Evolutionary conservation across 92 coral and sea anemone species (phyloP), one percentile per base, ranked within the genome.

Genomic region (Diadumene lineata): DNA sequence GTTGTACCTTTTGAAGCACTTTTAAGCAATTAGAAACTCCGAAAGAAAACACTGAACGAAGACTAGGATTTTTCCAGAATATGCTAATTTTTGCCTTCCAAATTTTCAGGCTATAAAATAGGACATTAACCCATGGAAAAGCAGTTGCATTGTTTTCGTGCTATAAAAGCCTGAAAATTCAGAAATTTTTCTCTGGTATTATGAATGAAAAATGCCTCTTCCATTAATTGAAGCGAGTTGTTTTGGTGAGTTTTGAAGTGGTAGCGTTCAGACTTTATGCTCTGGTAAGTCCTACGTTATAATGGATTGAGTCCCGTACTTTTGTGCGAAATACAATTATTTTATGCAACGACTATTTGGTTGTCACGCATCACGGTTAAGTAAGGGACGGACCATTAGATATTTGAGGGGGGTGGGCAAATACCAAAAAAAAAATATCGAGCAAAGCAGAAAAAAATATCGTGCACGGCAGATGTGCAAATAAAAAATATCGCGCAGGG

Each of bases 241-340:
- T 44, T 53, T 13, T 16, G 58, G 58, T 13, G 58, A 9, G 58
- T 53, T 21, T 13, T 53, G 58, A 17, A 44, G 58, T 53, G 10
- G 19, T 3, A 53, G 4, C 7, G 6, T 15, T 53, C 58, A 53
- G 58, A 53, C 58, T 15, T 9, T 9, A 53, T 23, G 58, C n/a
- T 53, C 19, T 23, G 19, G 58, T 53, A 21, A 53, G 13, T 6
- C 13, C 48, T 13, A 13, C 13, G 48, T 4, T n/a, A 38, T 38
- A 38, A 38, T 38, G 48, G 6, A 13, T 38, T 53, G 17, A 17
- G 24, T 15, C 60, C 60, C 60, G 24, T 53, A 15, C 60, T 53
- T 53, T 53, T 53, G 60, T 53, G 60, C n/a, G 19, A 53, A 53
- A 3, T 53, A 53, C 60, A 53, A 53, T 53, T 53, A 53, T 53